Evolutionary conservation across 2,797 vertebrate species (phyloP), one percentile per base, ranked within the genome.

Genomic region (Parauchenoglanis ngamensis): DNA sequence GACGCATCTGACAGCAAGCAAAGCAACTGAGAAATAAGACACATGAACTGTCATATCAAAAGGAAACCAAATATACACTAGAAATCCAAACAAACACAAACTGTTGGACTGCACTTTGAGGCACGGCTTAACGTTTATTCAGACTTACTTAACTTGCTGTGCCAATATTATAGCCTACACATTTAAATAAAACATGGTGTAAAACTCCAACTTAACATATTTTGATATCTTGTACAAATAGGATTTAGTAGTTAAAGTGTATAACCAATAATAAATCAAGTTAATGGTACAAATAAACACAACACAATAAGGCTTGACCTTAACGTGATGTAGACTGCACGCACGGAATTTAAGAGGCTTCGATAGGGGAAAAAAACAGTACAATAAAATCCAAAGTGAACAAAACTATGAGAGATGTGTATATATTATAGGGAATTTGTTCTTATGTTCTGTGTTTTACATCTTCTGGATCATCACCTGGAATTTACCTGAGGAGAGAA

Each of bases 401-500:
- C 59, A 83, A 68, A 80, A 85, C 15, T 59, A 6, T 79, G 72
- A 67, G 35, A 72, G 12, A 56, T 2, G 4, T 13, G 52, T 54
- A 56, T 49, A 59, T 44, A 67, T 84, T 85, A 44, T 77, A 85
- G 70, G 79, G 57, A 78, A 25, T 28, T 31, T 59, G 79, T 81
- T 85, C 46, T 86, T 86, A 59, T 87, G 40, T 78, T 84, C 70
- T 1, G 67, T 83, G 76, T 2, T 10, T 90, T 93, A 94, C 84
- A 93, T 89, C 87, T 95, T 96, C 93, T 96, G 95, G 78, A 96
- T 95, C 95, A 96, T 95, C 52, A 96, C 94, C 91, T 96, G 95
- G 92, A 96, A 95, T 93, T 96, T 96, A 94, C 95, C 95, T 96
- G 88, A 52, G 85, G 21, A 87, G 28, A 90, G 3, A 90, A 49